Base-by-base conservation (phyloP, 2,797 vertebrate species). In the Crypturellus tataupa region DNA sequence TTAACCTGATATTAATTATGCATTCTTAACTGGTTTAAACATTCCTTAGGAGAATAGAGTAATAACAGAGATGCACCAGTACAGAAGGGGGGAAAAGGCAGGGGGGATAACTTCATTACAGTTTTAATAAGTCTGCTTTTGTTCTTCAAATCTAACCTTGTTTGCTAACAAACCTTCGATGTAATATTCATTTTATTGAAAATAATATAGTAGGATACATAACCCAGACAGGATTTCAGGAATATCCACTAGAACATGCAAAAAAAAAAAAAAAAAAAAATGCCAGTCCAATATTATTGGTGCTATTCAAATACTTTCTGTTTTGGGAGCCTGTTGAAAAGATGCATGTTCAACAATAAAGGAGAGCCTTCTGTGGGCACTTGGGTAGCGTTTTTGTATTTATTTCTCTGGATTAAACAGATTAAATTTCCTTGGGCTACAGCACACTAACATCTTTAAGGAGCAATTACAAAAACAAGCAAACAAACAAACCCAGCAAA, bases 161-260 rank as follows among this genome's bases (percentile, higher is more conserved):
- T 83, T 71, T 85, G 25, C 39, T 56, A 81, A 44, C 6, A 69
- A 82, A 10, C n/a, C 4, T 29, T 14, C 23, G 7, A 27, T n/a
- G 44, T 4, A 0, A 0, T 59, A 80, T 69, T 33, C 5, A 64
- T 44, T 33, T 72, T 2, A 33, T 3, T 19, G 9, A 2, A 29
- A 33, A 35, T 27, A 55, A 29, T 6, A 49, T 29, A 37, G 40
- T 2, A 1, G 2, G 2, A 20, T 60, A 67, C n/a, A 81, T 44
- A 78, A 15, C 2, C 37, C 19, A 59, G 18, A 46, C 12, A 53
- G 77, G 5, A 24, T 76, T 71, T 68, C 31, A 71, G 60, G n/a
- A 93, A 80, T 67, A 56, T 33, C 71, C 73, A 70, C 53, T 5
- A 84, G 53, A 56, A 35, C 16, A 64, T 7, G 12, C 4, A 73